Evolutionary conservation across 2,888 invertebrate genomes (phyloP).

Genomic region (Schizotus pectinicornis): DNA sequence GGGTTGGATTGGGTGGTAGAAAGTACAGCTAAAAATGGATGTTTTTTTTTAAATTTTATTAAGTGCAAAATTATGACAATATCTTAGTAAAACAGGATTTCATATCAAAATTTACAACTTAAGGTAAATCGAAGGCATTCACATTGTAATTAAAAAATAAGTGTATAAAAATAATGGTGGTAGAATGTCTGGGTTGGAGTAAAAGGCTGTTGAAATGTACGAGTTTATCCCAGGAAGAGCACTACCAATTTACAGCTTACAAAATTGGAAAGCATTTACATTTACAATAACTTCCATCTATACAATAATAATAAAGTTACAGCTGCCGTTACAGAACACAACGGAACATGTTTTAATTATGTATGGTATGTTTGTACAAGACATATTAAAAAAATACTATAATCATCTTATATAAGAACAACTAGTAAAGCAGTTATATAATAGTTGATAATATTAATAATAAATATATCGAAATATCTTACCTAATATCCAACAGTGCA

Average conservation of each 20-base stretch:
- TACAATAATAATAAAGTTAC: constrained; percentile 20
- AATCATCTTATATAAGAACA: constrained; percentile 44
- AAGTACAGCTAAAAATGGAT: neutral
- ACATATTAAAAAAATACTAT: constrained; percentile 46
- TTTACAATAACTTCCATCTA: constrained; percentile 29
- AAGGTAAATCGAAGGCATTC: constrained; percentile 41
- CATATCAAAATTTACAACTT: constrained; percentile 49
- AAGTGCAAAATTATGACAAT: constrained; percentile 51
- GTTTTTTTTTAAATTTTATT: constrained; percentile 42
- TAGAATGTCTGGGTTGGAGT: constrained; percentile 12
- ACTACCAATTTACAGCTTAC: constrained; percentile 32
- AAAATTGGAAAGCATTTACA: constrained; percentile 32
- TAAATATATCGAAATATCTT: constrained; percentile 51
- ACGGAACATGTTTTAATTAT: constrained; percentile 26
- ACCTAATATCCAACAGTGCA: constrained; percentile 56
- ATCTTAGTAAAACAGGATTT: constrained; percentile 45
- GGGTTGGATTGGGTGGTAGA: neutral
- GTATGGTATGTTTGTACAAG: constrained; percentile 39
- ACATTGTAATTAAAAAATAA: constrained; percentile 40
- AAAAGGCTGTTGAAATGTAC: constrained; percentile 17
- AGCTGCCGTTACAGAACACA: constrained; percentile 31
- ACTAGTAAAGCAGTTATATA: constrained; percentile 50
- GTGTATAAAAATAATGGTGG: constrained; percentile 33
- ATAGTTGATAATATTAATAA: constrained; percentile 41
- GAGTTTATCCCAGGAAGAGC: constrained; percentile 19